These are phyloP conservation scores for Antennarius maculatus DNA, from an alignment of 2,797 vertebrate genomes.

Conservation along the genomic window DNA sequence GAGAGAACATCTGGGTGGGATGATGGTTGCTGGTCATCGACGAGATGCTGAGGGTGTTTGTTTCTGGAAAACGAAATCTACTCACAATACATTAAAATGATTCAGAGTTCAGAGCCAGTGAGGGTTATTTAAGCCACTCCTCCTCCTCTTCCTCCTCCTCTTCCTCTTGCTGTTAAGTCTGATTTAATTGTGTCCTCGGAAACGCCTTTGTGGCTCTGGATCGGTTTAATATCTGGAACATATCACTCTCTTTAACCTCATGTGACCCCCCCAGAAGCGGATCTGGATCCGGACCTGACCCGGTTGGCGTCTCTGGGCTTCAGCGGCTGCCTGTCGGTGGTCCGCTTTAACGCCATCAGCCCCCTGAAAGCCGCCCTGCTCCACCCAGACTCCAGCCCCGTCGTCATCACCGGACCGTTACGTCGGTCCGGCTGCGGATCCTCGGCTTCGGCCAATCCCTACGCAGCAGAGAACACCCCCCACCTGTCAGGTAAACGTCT, in stretches of 20 bases:
- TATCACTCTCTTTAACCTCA: too few species aligned
- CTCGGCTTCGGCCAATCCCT: constrained; percentile 79
- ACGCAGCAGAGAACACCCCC: constrained; percentile 87
- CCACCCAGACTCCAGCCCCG: constrained; percentile 77
- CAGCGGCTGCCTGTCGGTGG: constrained; percentile 90
- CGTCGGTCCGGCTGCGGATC: constrained; percentile 87
- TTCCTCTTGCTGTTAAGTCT: too few species aligned
- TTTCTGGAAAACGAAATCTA: too few species aligned
- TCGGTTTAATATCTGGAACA: too few species aligned
- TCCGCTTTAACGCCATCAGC: constrained; percentile 89
- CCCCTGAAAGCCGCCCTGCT: constrained; percentile 90
- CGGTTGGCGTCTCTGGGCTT: constrained; percentile 87
- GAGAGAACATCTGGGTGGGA: constrained; percentile 21
- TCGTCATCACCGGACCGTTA: constrained; percentile 83
- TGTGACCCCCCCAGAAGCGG: constrained; percentile 69
- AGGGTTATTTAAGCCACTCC: too few species aligned
- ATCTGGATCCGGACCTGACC: constrained; percentile 85
- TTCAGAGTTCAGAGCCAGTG: too few species aligned
- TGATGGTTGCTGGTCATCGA: constrained; percentile 8
- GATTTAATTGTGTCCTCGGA: too few species aligned
- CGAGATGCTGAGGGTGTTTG: neutral
- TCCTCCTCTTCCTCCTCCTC: neutral
- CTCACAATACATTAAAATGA: too few species aligned
- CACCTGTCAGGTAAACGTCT: constrained; percentile 85
- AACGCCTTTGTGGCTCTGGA: too few species aligned